These are phyloP conservation scores for Pyrocephalus nanus DNA, from an alignment of 2,797 vertebrate species.

Conservation along the genomic window DNA sequence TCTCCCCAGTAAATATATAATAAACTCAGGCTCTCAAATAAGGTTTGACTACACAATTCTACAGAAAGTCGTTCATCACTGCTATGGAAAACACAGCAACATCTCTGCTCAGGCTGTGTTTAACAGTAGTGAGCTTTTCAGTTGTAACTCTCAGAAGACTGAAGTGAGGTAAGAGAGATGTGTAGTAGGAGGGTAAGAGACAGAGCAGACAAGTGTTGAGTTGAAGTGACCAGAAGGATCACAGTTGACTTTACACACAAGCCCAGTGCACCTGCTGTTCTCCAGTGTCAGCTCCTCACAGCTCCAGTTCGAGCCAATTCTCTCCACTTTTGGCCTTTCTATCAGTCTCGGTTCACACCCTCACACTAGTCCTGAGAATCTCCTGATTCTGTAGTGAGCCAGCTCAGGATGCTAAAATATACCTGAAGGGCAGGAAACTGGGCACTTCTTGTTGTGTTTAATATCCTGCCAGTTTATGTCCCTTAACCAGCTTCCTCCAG, in stretches of 20 bases:
- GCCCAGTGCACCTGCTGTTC: neutral
- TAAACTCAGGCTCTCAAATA: neutral
- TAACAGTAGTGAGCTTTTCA: neutral
- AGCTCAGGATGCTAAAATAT: neutral
- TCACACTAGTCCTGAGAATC: neutral
- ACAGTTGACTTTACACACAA: neutral
- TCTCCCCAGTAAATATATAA: neutral
- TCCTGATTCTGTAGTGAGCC: neutral
- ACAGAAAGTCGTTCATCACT: neutral
- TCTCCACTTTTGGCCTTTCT: neutral
- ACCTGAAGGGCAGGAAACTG: neutral
- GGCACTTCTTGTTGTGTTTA: neutral
- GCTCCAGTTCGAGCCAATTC: neutral
- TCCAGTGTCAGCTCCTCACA: neutral
- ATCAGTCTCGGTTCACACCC: neutral
- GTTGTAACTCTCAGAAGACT: neutral
- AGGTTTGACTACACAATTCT: neutral
- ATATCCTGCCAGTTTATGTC: neutral
- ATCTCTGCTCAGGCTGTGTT: neutral
- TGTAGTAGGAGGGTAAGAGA: neutral
- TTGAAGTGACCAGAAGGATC: neutral
- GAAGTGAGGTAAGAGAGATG: neutral
- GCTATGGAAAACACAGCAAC: rapidly evolving
- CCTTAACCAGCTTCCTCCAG: neutral
- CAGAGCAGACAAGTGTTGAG: neutral